Evolutionary conservation across 1,140 invertebrate genomes (phyloP).

Genomic region (Scylla paramamosain): DNA sequence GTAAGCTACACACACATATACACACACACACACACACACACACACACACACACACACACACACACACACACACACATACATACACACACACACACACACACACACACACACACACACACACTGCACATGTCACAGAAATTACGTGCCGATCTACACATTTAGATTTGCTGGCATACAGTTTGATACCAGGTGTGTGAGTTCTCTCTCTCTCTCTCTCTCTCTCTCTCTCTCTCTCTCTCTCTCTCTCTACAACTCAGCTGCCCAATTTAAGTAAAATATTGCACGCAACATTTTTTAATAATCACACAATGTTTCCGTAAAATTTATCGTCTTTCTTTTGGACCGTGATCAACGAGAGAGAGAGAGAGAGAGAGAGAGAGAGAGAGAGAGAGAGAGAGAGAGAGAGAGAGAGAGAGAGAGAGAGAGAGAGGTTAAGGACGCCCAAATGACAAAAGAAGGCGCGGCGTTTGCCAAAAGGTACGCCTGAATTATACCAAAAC

Average conservation of each 20-base stretch:
- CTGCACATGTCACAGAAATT: too few relatives aligned
- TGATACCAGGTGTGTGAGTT: too few relatives aligned
- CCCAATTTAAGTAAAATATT: neutral
- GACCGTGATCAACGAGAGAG: neutral
- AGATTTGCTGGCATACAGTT: too few relatives aligned
- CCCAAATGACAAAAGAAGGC: neutral
- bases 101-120: too few relatives aligned
- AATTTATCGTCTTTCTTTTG: neutral
- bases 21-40: too few relatives aligned
- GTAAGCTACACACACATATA: too few relatives aligned
- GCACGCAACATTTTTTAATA: neutral
- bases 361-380: neutral
- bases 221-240: neutral
- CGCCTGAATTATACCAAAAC: neutral
- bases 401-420: conserved; percentile 3
- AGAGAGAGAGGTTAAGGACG: neutral
- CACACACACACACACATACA: too few relatives aligned
- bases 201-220: too few relatives aligned
- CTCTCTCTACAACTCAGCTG: neutral
- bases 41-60: too few relatives aligned
- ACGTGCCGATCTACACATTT: too few relatives aligned
- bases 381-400: neutral
- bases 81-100: too few relatives aligned
- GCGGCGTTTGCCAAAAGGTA: neutral
- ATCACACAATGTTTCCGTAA: neutral